These are phyloP conservation scores for Ceratitis capitata DNA, from an alignment of 1,140 invertebrate genomes.

Conservation along the genomic window DNA sequence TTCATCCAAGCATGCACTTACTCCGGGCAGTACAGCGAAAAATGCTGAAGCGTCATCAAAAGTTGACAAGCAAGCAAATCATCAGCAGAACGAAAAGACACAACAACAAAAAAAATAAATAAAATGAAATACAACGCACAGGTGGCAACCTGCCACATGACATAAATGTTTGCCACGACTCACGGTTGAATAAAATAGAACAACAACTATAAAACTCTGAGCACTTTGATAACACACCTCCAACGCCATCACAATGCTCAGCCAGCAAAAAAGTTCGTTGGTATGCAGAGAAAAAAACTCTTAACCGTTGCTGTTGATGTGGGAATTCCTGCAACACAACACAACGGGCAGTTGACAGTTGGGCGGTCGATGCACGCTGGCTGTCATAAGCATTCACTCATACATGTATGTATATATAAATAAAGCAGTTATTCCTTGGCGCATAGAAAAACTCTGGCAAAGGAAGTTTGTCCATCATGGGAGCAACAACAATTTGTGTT, in stretches of 20 bases:
- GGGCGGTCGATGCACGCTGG: background rate
- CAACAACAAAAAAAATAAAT: background rate
- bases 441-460: background rate
- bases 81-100: background rate
- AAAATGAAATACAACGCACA: background rate
- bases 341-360: background rate
- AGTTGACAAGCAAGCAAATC: slow-evolving; percentile 5
- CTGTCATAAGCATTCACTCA: slow-evolving; percentile 18
- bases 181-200: too few relatives aligned
- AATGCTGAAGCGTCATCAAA: background rate
- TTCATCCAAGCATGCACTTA: background rate
- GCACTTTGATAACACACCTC: background rate
- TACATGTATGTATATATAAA: background rate
- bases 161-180: slow-evolving; percentile 1
- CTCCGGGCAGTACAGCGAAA: background rate
- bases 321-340: background rate
- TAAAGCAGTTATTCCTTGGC: background rate
- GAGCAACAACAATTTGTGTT: background rate
- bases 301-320: background rate
- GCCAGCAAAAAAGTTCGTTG: background rate
- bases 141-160: background rate
- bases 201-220: too few relatives aligned
- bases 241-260: too few relatives aligned
- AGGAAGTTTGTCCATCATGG: background rate
- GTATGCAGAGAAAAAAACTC: background rate